A percentile compares a stretch with the other conserved stretches of the same genome.
Evolutionary conservation across 1,140 invertebrate genomes (phyloP).

Genomic region (Cepaea nemoralis): DNA sequence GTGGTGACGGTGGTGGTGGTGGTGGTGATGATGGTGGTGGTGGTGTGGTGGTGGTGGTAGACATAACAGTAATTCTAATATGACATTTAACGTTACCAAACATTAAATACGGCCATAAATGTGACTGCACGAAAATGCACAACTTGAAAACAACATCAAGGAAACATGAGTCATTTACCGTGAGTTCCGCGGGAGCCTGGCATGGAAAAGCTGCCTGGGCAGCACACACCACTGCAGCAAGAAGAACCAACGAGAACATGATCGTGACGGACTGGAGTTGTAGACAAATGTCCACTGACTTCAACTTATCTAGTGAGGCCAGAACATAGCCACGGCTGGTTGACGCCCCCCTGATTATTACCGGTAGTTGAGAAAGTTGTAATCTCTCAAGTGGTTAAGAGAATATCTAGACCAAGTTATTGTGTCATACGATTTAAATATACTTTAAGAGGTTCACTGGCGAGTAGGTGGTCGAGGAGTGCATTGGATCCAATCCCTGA

Average conservation of each 20-base stretch:
- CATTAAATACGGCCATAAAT: no score
- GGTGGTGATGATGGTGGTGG: no score
- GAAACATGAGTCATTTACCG: conserved; percentile 4
- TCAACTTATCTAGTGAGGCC: neutral
- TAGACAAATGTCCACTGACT: neutral
- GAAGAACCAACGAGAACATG: neutral
- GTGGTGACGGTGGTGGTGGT: no score
- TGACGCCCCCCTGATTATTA: neutral
- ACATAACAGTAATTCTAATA: no score
- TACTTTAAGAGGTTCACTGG: no score
- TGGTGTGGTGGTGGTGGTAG: no score
- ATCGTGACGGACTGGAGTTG: neutral
- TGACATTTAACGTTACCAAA: no score
- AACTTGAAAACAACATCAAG: neutral
- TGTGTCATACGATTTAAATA: no score
- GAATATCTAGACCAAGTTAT: neutral
- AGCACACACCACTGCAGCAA: neutral
- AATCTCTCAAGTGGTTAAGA: neutral
- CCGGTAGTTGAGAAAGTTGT: neutral
- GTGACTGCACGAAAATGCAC: no score
- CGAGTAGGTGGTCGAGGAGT: no score
- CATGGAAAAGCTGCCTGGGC: neutral
- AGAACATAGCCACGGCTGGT: neutral
- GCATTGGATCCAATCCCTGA: no score
- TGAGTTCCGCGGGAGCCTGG: neutral